Percentiles rank a stretch among this genome's conserved stretches.
Conservation (phyloP, 2,113 vertebrate genomes). For the Salvelinus alpinus region DNA sequence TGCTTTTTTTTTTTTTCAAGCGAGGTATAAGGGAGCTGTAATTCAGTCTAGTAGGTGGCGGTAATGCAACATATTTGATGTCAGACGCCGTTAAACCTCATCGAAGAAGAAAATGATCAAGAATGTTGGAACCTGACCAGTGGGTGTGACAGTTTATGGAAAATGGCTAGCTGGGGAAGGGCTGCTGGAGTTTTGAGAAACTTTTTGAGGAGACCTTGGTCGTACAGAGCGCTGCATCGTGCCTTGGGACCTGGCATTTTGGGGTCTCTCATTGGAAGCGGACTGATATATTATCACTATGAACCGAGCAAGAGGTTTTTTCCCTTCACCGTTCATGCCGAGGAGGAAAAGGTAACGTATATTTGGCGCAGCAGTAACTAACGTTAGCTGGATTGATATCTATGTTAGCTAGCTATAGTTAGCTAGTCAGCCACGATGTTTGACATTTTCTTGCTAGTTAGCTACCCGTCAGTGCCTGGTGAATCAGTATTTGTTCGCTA, state of each 20-base stretch:
- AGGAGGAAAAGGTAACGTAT: conserved; percentile 46
- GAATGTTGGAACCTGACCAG: background rate
- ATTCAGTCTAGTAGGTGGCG: too few species aligned
- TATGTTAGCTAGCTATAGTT: background rate
- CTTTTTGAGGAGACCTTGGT: conserved; percentile 16
- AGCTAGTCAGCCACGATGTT: background rate
- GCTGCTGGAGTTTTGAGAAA: conserved; percentile 19
- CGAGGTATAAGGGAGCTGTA: too few species aligned
- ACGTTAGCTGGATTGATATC: conserved; percentile 13
- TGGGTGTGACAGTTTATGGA: background rate
- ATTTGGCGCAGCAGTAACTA: background rate
- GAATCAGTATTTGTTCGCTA: too few species aligned
- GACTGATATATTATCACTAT: conserved; percentile 32
- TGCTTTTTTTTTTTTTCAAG: too few species aligned
- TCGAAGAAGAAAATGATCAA: too few species aligned
- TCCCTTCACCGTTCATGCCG: conserved; percentile 50
- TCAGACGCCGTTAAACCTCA: too few species aligned
- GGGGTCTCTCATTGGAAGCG: conserved; percentile 42
- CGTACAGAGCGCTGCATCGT: conserved; percentile 4
- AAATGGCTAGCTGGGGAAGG: conserved; percentile 60
- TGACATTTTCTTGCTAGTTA: too few species aligned
- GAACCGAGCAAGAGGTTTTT: conserved; percentile 22
- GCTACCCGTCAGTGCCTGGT: too few species aligned
- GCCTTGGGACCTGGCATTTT: conserved; percentile 21
- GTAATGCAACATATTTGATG: too few species aligned